phyloP scores from a whole-genome alignment of 2,113 vertebrate species.

The Ancistrus triradiatus region DNA sequence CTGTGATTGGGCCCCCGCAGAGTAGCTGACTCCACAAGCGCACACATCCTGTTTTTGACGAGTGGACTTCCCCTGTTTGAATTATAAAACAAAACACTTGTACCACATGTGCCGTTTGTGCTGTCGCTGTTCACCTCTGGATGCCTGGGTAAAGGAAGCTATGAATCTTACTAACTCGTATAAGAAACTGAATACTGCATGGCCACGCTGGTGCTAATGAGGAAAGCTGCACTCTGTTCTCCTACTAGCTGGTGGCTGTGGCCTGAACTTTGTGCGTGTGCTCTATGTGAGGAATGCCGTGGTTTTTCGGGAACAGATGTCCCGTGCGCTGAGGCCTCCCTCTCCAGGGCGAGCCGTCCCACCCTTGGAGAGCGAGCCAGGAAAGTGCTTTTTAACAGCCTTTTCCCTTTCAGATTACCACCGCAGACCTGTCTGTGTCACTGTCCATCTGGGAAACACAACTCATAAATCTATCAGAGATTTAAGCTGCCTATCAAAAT shows the following conservation, averaged over 20 bases:
- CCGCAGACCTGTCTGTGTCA: too few relatives aligned
- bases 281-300: slow-evolving; percentile 57
- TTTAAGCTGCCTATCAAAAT: too few relatives aligned
- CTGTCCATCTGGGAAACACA: too few relatives aligned
- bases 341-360: slow-evolving; percentile 1
- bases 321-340: slow-evolving; percentile 27
- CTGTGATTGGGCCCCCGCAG: slow-evolving; percentile 56
- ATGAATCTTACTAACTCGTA: background rate
- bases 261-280: slow-evolving; percentile 32
- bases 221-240: slow-evolving; percentile 43
- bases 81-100: slow-evolving; percentile 52
- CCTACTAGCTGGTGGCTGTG: slow-evolving; percentile 14
- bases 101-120: slow-evolving; percentile 26
- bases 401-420: slow-evolving; percentile 64
- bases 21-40: slow-evolving; percentile 60
- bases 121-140: slow-evolving; percentile 2
- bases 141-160: too few relatives aligned
- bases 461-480: too few relatives aligned
- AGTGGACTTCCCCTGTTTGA: slow-evolving; percentile 63
- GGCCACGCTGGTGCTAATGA: too few relatives aligned
- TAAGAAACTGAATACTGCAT: background rate
- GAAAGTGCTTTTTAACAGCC: slow-evolving; percentile 44
- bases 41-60: slow-evolving; percentile 69
- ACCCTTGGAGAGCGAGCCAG: slow-evolving; percentile 8
- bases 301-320: slow-evolving; percentile 60